Evolutionary conservation across 2,888 invertebrate species (phyloP), one percentile per base, ranked within the genome.

Genomic region (Drosophila emarginata): DNA sequence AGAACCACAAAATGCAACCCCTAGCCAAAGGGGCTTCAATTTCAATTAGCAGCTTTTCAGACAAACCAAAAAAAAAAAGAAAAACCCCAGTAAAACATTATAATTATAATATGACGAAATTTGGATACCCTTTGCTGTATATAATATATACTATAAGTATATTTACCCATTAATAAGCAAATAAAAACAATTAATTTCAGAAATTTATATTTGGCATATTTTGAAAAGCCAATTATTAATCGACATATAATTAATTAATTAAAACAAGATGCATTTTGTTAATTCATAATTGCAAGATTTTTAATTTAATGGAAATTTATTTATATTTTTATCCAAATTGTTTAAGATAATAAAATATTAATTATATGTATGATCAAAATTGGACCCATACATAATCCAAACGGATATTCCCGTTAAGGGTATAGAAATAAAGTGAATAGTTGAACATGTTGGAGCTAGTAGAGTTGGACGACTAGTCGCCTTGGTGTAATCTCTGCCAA

Each of bases 401-500:
- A 45, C 4, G 32, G 1, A 39, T 18, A 4, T 15, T 2, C 12
- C 26, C 1, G 18, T 6, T 32, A 18, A 36, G 36, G 12, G 36
- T 54, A 54, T 36, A 12, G 12, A 36, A 14, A 12, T 18, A 36
- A 52, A 51, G 23, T 12, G n/a, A n/a, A 21, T 51, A 23, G 45
- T 58, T 65, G 36, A 12, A 56, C 11, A 4, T 21, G 45, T 36
- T 69, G 59, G 65, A 21, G 21, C 45, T 74, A 64, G 79, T 74
- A 54, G 11, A 76, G 72, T 67, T 71, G 64, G 71, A 61, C 66
- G 67, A 66, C 73, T 80, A 70, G 75, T 79, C 80, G 77, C 66
- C 76, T 61, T 61, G 64, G 54, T 65, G 77, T 87, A 87, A 87
- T 87, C 87, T 86, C 80, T 73, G 87, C 78, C 74, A 74, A 78